Evolutionary conservation across 2,797 vertebrate species (phyloP).

Genomic region (Psittacula echo): DNA sequence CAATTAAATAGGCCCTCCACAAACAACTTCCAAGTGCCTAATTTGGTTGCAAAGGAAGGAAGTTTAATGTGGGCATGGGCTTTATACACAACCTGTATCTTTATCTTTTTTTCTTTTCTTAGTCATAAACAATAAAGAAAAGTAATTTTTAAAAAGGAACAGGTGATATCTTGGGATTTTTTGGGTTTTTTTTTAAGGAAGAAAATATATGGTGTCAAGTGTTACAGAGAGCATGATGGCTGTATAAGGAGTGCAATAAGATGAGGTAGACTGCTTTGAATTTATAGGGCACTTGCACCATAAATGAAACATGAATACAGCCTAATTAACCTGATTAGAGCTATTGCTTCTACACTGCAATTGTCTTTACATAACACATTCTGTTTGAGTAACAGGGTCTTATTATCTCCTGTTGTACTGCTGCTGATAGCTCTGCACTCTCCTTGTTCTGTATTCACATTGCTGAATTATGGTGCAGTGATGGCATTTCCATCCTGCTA

Average conservation of each 20-base stretch:
- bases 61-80: background rate
- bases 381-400: conserved; percentile 67
- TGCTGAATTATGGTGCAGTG: conserved; percentile 61
- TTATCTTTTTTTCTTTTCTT: background rate
- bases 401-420: conserved; percentile 67
- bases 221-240: background rate
- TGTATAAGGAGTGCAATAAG: conserved; percentile 16
- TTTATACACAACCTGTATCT: background rate
- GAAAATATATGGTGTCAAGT: background rate
- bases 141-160: background rate
- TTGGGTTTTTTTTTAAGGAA: background rate
- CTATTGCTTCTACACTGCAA: conserved; percentile 62
- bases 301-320: conserved; percentile 74
- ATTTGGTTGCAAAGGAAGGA: background rate
- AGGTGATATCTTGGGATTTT: background rate
- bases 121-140: background rate
- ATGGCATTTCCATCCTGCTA: conserved; percentile 54
- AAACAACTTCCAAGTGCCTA: background rate
- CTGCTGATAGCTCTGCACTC: background rate
- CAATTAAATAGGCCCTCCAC: background rate
- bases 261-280: conserved; percentile 59
- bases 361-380: conserved; percentile 72
- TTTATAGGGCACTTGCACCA: conserved; percentile 70
- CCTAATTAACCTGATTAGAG: conserved; percentile 80
- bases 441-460: conserved; percentile 38